Evolutionary conservation across 2,888 invertebrate genomes (phyloP).

Genomic region (Cryptus viduatorius): DNA sequence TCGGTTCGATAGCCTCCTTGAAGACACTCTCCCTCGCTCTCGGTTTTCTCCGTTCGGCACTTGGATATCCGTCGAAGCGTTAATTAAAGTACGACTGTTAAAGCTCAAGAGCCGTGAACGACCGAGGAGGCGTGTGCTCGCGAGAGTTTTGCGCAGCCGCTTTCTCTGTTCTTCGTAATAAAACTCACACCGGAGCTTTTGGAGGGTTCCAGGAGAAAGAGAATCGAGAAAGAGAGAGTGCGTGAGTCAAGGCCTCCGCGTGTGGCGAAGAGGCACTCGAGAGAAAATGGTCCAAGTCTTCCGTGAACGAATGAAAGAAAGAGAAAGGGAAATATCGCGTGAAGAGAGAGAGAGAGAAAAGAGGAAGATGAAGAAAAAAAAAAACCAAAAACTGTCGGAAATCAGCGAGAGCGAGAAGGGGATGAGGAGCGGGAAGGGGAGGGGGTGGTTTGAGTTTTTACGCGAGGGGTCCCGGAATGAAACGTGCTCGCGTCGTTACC

Average conservation of each 20-base stretch:
- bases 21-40: slow-evolving; percentile 5
- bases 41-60: slow-evolving; percentile 14
- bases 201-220: slow-evolving; percentile 53
- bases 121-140: slow-evolving; percentile 44
- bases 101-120: slow-evolving; percentile 78
- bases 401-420: slow-evolving; percentile 9
- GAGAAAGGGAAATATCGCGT: slow-evolving; percentile 11
- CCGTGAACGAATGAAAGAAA: slow-evolving; percentile 13
- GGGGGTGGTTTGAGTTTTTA: slow-evolving; percentile 71
- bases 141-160: slow-evolving; percentile 64
- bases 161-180: slow-evolving; percentile 64
- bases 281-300: slow-evolving; percentile 32
- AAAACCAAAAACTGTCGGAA: slow-evolving; percentile 40
- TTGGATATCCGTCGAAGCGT: slow-evolving; percentile 71
- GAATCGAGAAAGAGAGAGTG: slow-evolving; percentile 49
- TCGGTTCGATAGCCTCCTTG: slow-evolving; percentile 45
- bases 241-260: slow-evolving; percentile 66
- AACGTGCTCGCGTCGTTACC: slow-evolving; percentile 76
- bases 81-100: slow-evolving; percentile 82
- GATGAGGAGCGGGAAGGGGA: too few species aligned
- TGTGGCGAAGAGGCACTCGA: slow-evolving; percentile 61
- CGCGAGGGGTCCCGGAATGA: slow-evolving; percentile 75
- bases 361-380: slow-evolving; percentile 49
- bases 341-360: slow-evolving; percentile 55
- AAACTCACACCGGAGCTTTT: slow-evolving; percentile 69